Base-by-base conservation (phyloP, 2,797 vertebrate genomes). In the Neosilurus mollespiculum region DNA sequence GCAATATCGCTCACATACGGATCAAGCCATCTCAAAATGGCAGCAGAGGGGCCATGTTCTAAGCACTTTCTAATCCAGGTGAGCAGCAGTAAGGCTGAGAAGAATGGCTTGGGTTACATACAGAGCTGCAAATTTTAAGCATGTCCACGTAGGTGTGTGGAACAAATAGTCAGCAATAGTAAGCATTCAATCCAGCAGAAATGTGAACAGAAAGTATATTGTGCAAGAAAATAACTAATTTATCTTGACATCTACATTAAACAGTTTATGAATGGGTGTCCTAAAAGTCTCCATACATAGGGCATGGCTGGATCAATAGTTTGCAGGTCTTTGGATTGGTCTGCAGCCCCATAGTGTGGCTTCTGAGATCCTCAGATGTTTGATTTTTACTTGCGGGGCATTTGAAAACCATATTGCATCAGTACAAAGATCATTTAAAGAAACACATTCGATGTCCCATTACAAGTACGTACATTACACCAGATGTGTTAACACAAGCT, bases 31-130 rank as follows among this genome's bases (percentile, higher is more conserved):
- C 85, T 84, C 81, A 85, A 83, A 89, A 90, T 56, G 80, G 82
- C 85, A 81, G 84, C 83, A 79, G 81, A 77, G 80, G 61, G 85
- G 87, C 82, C 24, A 43, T 56, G 64, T 65, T 82, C 82, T 83
- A 86, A 78, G 56, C 43, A 26, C 84, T 84, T 76, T 81, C 82
- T 88, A 81, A 87, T 87, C 81, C 81, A 88, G 87, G 86, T 87
- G 86, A 83, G 82, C 70, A 64, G 76, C 81, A 84, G 77, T 80
- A 77, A 75, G 58, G 79, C 34, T 49, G 11, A 69, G 82, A 72
- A 83, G 78, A 86, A 86, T 78, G 83, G 62, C 65, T 89, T 80
- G 53, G 18, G 70, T 89, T 89, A 87, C 87, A 84, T 30, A 9
- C 77, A 10, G 15, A 49, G 53, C 81, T 86, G 80, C 49, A 78